Percentiles rank a stretch among this genome's conserved stretches.
These are phyloP conservation scores for Henricia sp. DNA, from an alignment of 53 echinoderm and acorn worm genomes.

Conservation along the genomic window DNA sequence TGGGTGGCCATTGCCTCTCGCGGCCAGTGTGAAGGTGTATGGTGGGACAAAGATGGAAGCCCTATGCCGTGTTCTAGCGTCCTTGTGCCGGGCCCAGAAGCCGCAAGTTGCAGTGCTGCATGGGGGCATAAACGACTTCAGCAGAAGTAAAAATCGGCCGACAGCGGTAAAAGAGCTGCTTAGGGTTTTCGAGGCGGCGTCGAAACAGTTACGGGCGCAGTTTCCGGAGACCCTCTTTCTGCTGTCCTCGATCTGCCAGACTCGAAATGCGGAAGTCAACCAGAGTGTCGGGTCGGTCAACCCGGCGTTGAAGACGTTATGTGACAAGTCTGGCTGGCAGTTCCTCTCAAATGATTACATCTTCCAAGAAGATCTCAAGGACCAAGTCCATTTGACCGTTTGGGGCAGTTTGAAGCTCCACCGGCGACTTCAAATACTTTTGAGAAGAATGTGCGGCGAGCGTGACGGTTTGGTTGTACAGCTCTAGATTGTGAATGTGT, in stretches of 20 bases:
- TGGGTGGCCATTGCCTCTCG: constrained; percentile 1
- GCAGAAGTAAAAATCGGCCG: neutral
- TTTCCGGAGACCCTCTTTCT: neutral
- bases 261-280: neutral
- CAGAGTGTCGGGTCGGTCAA: neutral
- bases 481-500: constrained; percentile 1
- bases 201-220: neutral
- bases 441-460: constrained; percentile 4
- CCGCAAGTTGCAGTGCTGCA: neutral
- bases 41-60: constrained; percentile 32
- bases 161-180: neutral
- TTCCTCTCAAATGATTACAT: constrained; percentile 24
- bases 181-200: constrained; percentile 4
- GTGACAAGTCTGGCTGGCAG: neutral
- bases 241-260: constrained; percentile 21
- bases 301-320: neutral
- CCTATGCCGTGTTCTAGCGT: neutral
- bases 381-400: constrained; percentile 28
- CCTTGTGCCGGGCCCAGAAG: constrained; percentile 1
- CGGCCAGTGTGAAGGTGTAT: neutral
- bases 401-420: constrained; percentile 21
- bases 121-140: constrained; percentile 20
- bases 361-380: constrained; percentile 18
- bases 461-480: constrained; percentile 4
- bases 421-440: neutral